Evolutionary conservation across 2,888 invertebrate genomes (phyloP).

Genomic region (Yponomeuta sedellus): DNA sequence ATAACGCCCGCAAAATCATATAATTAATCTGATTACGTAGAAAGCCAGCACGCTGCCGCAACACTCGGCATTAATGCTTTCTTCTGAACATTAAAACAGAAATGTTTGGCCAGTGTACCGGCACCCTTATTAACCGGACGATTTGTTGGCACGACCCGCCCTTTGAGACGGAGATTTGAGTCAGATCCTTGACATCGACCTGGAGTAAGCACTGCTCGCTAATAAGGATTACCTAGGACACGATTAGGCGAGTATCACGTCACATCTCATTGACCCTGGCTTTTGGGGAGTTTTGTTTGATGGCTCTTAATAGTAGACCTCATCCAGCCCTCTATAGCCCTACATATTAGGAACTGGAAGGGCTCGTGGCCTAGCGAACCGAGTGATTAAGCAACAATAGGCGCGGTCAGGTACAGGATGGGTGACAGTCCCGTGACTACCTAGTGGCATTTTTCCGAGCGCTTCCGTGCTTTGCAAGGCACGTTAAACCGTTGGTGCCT

Average conservation of each 20-base stretch:
- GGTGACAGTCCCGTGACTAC: too few species aligned
- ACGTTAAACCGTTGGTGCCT: too few species aligned
- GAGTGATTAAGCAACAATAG: too few species aligned
- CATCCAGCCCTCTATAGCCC: too few species aligned
- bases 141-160: slow-evolving; percentile 26
- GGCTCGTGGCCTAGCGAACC: too few species aligned
- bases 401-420: too few species aligned
- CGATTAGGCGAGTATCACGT: not conserved
- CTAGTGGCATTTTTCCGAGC: too few species aligned
- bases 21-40: slow-evolving; percentile 72
- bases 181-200: slow-evolving; percentile 5
- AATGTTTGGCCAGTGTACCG: slow-evolving; percentile 58
- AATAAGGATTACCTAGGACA: slow-evolving; percentile 3
- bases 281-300: not conserved
- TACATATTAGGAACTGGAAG: too few species aligned
- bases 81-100: slow-evolving; percentile 58
- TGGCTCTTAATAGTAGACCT: not conserved
- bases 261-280: not conserved
- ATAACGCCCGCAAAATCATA: slow-evolving; percentile 71
- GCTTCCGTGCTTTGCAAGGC: too few species aligned
- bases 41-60: slow-evolving; percentile 53
- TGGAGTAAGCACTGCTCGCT: slow-evolving; percentile 8
- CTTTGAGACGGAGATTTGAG: slow-evolving; percentile 1
- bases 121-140: slow-evolving; percentile 50
- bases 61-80: slow-evolving; percentile 62